Evolutionary conservation across 1,140 invertebrate genomes (phyloP).

Genomic region (Megalopta genalis): DNA sequence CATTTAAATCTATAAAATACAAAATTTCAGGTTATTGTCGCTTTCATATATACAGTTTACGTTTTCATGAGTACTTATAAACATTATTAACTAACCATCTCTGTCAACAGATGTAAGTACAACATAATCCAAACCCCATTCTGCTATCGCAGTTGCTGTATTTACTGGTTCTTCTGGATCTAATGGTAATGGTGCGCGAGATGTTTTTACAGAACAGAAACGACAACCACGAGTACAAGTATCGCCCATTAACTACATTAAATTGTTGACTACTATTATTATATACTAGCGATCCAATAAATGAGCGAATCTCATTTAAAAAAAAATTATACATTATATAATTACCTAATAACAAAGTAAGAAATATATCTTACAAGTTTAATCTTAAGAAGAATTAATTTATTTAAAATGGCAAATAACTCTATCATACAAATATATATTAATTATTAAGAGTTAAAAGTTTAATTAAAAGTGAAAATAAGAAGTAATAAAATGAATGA

Average conservation of each 20-base stretch:
- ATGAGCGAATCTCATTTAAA: not conserved
- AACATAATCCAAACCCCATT: constrained; percentile 98
- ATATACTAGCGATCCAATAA: not conserved
- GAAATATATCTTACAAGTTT: not conserved
- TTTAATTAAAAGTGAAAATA: not conserved
- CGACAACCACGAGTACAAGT: constrained; percentile 95
- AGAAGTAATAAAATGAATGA: not conserved
- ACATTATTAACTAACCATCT: constrained; percentile 85
- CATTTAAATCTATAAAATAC: constrained; percentile 86
- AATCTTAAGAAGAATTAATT: not conserved
- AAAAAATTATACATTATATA: not conserved
- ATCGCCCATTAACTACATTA: constrained; percentile 90
- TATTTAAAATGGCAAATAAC: not conserved
- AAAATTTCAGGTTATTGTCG: constrained; percentile 7
- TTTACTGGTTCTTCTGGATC: constrained; percentile 95
- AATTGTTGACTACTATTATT: constrained; percentile 32
- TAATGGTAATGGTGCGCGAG: constrained; percentile 92
- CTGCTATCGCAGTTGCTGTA: constrained; percentile 94
- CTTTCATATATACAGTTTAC: constrained; percentile 16
- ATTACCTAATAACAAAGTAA: not conserved
- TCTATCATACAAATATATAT: not conserved
- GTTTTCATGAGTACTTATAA: constrained; percentile 7
- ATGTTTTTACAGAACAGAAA: constrained; percentile 99
- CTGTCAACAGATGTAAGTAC: constrained; percentile 99
- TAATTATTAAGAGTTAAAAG: not conserved